phyloP scores from a whole-genome alignment of 2,797 vertebrate species.

The Thunnus albacares region DNA sequence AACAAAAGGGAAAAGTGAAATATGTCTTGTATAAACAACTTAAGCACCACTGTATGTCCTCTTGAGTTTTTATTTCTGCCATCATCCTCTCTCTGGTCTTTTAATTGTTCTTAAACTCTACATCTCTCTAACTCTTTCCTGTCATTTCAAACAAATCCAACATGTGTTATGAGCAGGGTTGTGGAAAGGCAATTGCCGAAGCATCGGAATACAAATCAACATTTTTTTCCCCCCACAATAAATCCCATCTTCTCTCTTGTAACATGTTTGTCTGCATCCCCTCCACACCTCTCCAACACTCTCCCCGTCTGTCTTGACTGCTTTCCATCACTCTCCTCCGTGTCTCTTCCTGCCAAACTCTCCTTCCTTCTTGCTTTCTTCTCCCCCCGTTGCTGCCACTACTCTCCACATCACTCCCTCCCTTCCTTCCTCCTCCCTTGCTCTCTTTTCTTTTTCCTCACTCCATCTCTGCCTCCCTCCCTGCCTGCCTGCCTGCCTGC shows the following conservation, averaged over 20 bases:
- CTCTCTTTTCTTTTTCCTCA: neutral
- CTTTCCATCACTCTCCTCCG: conserved; percentile 56
- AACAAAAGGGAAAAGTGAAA: conserved; percentile 17
- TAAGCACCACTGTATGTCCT: conserved; percentile 15
- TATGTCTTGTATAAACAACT: conserved; percentile 10
- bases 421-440: conserved; percentile 2
- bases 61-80: conserved; percentile 34
- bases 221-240: conserved; percentile 21
- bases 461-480: neutral
- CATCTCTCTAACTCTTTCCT: conserved; percentile 29
- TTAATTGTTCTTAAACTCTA: conserved; percentile 20
- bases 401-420: conserved; percentile 27
- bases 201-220: conserved; percentile 70
- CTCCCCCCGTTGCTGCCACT: conserved; percentile 35
- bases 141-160: conserved; percentile 58
- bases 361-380: conserved; percentile 41
- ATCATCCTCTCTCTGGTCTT: conserved; percentile 32
- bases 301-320: conserved; percentile 43
- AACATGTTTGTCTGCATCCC: conserved; percentile 50
- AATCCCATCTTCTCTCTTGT: conserved; percentile 57
- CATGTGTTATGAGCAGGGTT: conserved; percentile 43
- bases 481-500: neutral
- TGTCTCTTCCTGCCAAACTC: conserved; percentile 61
- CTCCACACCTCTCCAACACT: conserved; percentile 29
- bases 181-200: conserved; percentile 54